phyloP scores from a whole-genome alignment of 2,113 vertebrate genomes.

The Aphyosemion australe region DNA sequence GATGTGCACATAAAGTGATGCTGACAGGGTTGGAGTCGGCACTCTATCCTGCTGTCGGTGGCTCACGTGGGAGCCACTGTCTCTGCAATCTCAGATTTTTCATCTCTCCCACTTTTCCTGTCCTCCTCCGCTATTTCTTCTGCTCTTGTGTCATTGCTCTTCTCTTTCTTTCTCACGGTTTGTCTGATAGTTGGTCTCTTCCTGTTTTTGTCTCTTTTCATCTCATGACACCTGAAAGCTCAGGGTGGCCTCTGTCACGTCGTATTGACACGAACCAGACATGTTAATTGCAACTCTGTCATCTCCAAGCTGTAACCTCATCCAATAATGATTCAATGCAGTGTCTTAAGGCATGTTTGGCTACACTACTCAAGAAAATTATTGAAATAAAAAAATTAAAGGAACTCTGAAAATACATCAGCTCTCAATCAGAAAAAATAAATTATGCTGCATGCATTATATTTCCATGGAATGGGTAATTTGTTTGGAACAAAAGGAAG shows the following conservation, averaged over 20 bases:
- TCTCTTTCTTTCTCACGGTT: not conserved
- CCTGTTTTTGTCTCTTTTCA: not conserved
- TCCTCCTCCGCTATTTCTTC: constrained; percentile 5
- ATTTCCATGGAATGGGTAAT: no score
- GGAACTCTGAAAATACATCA: no score
- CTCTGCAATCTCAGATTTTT: constrained; percentile 10
- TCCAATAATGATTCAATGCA: not conserved
- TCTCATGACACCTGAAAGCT: constrained; percentile 21
- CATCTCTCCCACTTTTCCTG: not conserved
- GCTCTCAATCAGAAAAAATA: no score
- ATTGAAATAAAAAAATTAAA: no score
- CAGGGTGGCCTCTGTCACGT: constrained; percentile 23
- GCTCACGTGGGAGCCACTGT: constrained; percentile 25
- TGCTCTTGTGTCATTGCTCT: constrained; percentile 3
- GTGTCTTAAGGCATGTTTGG: not conserved
- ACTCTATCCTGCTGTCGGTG: constrained; percentile 3
- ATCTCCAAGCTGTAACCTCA: not conserved
- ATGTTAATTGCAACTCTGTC: not conserved
- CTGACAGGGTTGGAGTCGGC: not conserved
- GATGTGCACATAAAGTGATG: not conserved
- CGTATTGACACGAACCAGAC: not conserved
- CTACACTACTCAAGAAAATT: no score
- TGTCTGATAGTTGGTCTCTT: not conserved
- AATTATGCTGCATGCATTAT: no score
- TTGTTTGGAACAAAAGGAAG: no score